Conservation (phyloP, 1,140 invertebrate genomes). For the Thalassaphorura encarpata region DNA sequence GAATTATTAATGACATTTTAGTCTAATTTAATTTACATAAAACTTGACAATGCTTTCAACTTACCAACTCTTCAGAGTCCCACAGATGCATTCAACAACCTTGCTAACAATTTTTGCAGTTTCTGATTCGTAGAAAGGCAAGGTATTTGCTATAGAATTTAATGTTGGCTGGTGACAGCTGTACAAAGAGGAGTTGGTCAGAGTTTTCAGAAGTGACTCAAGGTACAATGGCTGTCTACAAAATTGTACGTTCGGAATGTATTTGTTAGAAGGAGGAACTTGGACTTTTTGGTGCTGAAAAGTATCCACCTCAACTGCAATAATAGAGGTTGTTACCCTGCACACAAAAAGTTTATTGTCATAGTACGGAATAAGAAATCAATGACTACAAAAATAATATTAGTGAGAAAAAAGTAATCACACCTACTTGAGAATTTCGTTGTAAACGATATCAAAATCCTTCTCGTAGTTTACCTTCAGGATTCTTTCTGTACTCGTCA, state of each 20-base stretch:
- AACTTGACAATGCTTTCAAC: too few relatives aligned
- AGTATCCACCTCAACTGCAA: background rate
- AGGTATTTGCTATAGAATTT: background rate
- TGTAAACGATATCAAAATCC: constrained; percentile 48
- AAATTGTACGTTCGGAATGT: constrained; percentile 5
- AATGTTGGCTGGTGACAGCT: background rate
- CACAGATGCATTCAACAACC: too few relatives aligned
- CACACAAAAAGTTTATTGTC: background rate
- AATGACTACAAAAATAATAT: too few relatives aligned
- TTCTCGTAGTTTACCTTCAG: constrained; percentile 66
- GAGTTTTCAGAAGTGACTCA: background rate
- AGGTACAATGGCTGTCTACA: constrained; percentile 11
- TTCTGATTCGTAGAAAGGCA: constrained; percentile 31
- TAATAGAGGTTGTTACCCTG: background rate
- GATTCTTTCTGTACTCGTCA: constrained; percentile 71
- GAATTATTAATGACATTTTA: too few relatives aligned
- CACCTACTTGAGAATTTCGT: background rate
- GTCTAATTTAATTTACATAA: too few relatives aligned
- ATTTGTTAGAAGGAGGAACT: background rate
- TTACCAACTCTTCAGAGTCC: too few relatives aligned
- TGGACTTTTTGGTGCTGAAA: background rate
- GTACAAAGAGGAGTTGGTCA: background rate
- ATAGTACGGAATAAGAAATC: too few relatives aligned
- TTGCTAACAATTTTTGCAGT: too few relatives aligned
- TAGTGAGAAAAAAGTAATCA: too few relatives aligned